A percentile compares a stretch with the other conserved stretches of the same genome.
Evolutionary conservation across 2,888 invertebrate species (phyloP).

Genomic region (Calliopum simillimum): DNA sequence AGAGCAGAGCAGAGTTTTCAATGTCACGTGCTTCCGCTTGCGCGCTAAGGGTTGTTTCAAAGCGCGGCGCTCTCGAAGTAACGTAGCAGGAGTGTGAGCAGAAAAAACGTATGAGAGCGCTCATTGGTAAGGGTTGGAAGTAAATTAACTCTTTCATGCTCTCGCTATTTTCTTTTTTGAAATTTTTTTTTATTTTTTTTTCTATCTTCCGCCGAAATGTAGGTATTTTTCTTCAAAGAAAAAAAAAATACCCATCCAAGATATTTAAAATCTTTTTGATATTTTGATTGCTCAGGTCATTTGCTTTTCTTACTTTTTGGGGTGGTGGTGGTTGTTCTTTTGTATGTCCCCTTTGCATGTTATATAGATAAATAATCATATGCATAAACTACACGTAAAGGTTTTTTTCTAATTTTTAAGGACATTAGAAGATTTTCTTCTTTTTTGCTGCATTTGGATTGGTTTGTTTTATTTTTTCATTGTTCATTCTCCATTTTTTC

Average conservation of each 20-base stretch:
- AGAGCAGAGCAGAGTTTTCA: conserved; percentile 27
- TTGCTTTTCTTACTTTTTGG: conserved; percentile 11
- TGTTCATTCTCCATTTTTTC: neutral
- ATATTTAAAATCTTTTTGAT: neutral
- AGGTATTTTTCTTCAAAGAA: too few species aligned
- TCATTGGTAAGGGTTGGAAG: too few species aligned
- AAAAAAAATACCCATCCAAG: too few species aligned
- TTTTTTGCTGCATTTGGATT: neutral
- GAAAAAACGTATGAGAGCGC: neutral
- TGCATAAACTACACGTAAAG: too few species aligned
- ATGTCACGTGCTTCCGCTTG: conserved; percentile 25
- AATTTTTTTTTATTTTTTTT: neutral
- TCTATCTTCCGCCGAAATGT: too few species aligned
- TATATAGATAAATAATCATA: too few species aligned
- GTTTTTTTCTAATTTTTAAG: too few species aligned
- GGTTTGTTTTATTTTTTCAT: neutral
- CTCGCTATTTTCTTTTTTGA: too few species aligned
- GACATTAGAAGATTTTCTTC: neutral
- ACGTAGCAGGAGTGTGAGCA: neutral
- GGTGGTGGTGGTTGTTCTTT: conserved; percentile 28
- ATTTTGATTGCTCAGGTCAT: conserved; percentile 20
- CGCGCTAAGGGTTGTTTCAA: conserved; percentile 6
- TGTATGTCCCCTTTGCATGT: neutral
- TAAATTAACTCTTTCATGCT: too few species aligned
- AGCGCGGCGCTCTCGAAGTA: neutral